Base-by-base conservation (phyloP, 2,888 invertebrate species). In the Timema podura region DNA sequence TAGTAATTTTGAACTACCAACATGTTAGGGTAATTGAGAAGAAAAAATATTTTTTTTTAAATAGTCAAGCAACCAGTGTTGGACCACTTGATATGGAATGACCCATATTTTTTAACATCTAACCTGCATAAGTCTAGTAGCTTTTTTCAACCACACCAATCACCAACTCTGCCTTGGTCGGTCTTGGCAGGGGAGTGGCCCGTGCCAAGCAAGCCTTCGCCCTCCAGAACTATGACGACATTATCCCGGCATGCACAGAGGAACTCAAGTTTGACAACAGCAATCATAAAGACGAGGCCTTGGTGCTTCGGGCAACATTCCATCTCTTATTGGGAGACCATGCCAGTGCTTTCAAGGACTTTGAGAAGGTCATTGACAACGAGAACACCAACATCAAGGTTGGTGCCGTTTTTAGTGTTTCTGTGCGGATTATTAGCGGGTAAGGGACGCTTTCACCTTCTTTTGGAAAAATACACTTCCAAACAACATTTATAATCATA, bases 301-400 rank as follows among this genome's bases (percentile, higher is more conserved):
- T 90, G 73, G 84, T 95, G n/a, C 81, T 96, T 74, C 85, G 95
- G 71, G 93, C 91, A 51, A 94, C 96, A 30, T 93, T 96, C 81
- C 88, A 91, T 79, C 84, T 94, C 71, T 83, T 96, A 48, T 85
- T 88, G 54, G 94, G 94, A 6, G 87, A 90, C 77, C 89, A 92
- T 77, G 86, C 88, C 54, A 87, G 88, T 73, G 89, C 93, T 5
- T 83, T 90, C 70, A 83, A 83, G 71, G 95, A 95, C 80, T 86
- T 94, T 70, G 87, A 87, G 74, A 85, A 82, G 66, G 87, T 93
- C 70, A 88, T 93, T 76, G 85, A 87, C 30, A 87, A 87, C 78
- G 83, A 87, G 75, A 85, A 87, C 76, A 83, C 87, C 64, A 83
- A 84, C 74, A 82, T 83, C 6, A 89, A 87, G 77, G 81, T 82